Evolutionary conservation across 2,797 vertebrate species (phyloP).

Genomic region (Anguilla megastoma): DNA sequence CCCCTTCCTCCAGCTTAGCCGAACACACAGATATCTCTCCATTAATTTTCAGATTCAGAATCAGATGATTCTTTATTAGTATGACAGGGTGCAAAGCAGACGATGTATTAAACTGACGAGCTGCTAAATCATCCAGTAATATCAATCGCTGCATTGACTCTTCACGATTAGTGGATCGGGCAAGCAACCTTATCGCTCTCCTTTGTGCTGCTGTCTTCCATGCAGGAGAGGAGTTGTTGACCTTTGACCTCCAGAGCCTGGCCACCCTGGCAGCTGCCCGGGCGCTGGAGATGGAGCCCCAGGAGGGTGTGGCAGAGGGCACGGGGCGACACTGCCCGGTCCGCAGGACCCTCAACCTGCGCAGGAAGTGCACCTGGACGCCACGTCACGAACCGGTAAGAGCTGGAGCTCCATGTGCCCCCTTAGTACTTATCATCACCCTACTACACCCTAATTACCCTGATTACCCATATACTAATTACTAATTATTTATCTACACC

Average conservation of each 20-base stretch:
- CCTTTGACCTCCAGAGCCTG: conserved; percentile 88
- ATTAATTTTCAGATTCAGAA: conserved; percentile 29
- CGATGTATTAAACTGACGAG: not conserved
- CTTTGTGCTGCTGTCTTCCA: conserved; percentile 20
- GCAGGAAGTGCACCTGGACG: conserved; percentile 89
- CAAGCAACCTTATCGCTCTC: conserved; percentile 16
- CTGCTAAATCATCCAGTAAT: not conserved
- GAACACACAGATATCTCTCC: conserved; percentile 22
- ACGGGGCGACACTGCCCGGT: conserved; percentile 63
- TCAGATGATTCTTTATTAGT: not conserved
- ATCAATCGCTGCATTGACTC: not conserved
- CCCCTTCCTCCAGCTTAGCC: conserved; percentile 16
- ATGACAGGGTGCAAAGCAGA: not conserved
- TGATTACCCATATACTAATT: no score
- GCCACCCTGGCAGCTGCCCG: conserved; percentile 91
- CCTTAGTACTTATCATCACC: not conserved
- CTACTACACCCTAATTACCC: not conserved
- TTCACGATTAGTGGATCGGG: not conserved
- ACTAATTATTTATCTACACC: no score
- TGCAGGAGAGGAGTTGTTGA: conserved; percentile 79
- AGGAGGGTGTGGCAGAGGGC: conserved; percentile 56
- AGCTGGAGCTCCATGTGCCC: conserved; percentile 4
- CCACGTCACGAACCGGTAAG: conserved; percentile 91
- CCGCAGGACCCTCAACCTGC: conserved; percentile 80
- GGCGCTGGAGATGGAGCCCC: conserved; percentile 79